phyloP scores from a whole-genome alignment of 2,888 invertebrate genomes.

The Drosophila atripex region DNA sequence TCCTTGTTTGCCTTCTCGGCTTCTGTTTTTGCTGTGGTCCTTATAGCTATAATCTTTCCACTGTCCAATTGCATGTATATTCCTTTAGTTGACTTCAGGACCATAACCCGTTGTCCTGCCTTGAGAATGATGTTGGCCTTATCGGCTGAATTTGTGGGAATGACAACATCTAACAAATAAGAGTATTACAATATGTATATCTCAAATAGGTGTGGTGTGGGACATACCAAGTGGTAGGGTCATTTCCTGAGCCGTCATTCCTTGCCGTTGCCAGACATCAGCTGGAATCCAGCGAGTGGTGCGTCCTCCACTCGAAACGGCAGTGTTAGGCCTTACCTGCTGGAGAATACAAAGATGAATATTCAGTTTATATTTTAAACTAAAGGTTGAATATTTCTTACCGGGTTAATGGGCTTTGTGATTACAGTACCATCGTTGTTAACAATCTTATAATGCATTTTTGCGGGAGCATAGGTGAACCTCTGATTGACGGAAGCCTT shows the following conservation, averaged over 20 bases:
- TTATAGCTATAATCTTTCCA: constrained; percentile 97
- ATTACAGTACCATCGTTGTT: constrained; percentile 86
- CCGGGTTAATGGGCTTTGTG: constrained; percentile 88
- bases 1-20: constrained; percentile 69
- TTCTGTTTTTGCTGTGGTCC: constrained; percentile 81
- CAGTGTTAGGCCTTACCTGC: constrained; percentile 87
- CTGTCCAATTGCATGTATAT: constrained; percentile 97
- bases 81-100: constrained; percentile 96
- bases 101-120: constrained; percentile 97
- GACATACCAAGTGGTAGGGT: constrained; percentile 91
- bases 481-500: constrained; percentile 90
- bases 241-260: constrained; percentile 98
- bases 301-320: constrained; percentile 83
- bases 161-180: constrained; percentile 90
- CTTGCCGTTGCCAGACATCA: constrained; percentile 95
- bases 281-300: constrained; percentile 92
- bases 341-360: background rate
- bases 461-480: constrained; percentile 84
- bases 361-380: background rate
- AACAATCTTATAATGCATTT: constrained; percentile 86
- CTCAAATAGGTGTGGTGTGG: background rate
- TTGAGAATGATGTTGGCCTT: constrained; percentile 95
- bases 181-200: background rate
- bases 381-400: constrained; percentile 66
- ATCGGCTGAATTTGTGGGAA: constrained; percentile 95